Base-by-base conservation (phyloP, 2,888 invertebrate genomes). In the Oscheius sp. region DNA sequence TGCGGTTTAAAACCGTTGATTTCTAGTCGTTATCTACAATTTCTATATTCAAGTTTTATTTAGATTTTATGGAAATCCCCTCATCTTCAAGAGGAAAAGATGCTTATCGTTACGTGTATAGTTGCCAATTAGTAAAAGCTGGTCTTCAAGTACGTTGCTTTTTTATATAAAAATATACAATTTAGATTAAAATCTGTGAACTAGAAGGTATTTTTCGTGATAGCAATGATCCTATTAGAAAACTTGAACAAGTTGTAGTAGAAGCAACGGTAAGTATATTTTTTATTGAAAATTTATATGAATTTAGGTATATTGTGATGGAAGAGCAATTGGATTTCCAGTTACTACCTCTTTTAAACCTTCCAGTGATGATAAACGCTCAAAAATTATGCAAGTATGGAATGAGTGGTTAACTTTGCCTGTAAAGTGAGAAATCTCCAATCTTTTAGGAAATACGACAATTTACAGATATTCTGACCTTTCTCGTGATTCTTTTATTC, bases 361-460 rank as follows among this genome's bases (percentile, higher is more conserved):
- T 1, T 72, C 81, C 7, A 72, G 79, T 9, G 74, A 78, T 29
- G 66, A 74, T 12, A 75, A 72, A 6, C 72, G 74, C 2, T 73
- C 75, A n/a, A 78, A 78, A 52, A 27, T 80, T 7, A 75, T 87
- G 27, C 85, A 87, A 52, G 68, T 66, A 27, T 87, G 84, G 84
- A 76, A 80, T 58, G 86, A 87, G 68, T 87, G 85, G 85, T 69
- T 86, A 23, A 80, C 74, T n/a, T 79, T 87, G 16, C 87, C 87
- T 0, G 75, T 87, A 25, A 75, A 70, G 76, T 77, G n/a, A 63
- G 52, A 53, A 1, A 29, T 1, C 16, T 45, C 16, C 16, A 12
- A n/a, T 45, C 45, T 23, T 23, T 16, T 25, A 25, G 45, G 7
- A 27, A 13, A 45, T 43, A 2, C 13, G n/a, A 13, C 25, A 9